A percentile compares a stretch with the other conserved stretches of the same genome.
Evolutionary conservation across 2,113 vertebrate genomes (phyloP).

Genomic region (Cathartes aura): DNA sequence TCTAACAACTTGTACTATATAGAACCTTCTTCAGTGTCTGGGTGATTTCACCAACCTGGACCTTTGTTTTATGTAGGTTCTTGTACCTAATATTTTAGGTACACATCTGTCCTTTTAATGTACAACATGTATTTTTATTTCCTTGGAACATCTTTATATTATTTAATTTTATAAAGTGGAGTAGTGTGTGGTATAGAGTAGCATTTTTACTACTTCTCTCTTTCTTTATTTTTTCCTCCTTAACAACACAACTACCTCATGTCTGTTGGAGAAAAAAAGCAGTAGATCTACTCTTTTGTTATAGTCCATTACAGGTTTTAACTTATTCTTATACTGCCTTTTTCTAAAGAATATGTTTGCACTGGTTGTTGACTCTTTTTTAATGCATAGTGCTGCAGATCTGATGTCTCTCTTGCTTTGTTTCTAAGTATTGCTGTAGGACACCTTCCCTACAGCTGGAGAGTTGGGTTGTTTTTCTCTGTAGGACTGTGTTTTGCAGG

Average conservation of each 20-base stretch:
- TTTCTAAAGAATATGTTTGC: constrained; percentile 65
- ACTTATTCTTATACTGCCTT: constrained; percentile 67
- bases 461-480: background rate
- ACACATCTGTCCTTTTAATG: constrained; percentile 34
- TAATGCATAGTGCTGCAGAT: background rate
- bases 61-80: constrained; percentile 55
- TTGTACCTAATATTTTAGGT: constrained; percentile 68
- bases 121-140: constrained; percentile 69
- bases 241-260: constrained; percentile 85
- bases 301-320: constrained; percentile 31
- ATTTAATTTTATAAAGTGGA: constrained; percentile 74
- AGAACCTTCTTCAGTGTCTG: constrained; percentile 59
- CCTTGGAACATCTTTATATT: constrained; percentile 65
- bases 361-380: constrained; percentile 57
- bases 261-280: constrained; percentile 71
- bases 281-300: constrained; percentile 30
- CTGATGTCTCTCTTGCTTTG: background rate
- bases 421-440: background rate
- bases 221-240: constrained; percentile 37
- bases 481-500: background rate
- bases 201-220: constrained; percentile 68
- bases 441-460: background rate
- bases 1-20: constrained; percentile 64
- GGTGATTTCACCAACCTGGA: constrained; percentile 53
- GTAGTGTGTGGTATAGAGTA: constrained; percentile 75